Evolutionary conservation across 2,888 invertebrate species (phyloP), one percentile per base, ranked within the genome.

Genomic region (Zaprionus lineosus): DNA sequence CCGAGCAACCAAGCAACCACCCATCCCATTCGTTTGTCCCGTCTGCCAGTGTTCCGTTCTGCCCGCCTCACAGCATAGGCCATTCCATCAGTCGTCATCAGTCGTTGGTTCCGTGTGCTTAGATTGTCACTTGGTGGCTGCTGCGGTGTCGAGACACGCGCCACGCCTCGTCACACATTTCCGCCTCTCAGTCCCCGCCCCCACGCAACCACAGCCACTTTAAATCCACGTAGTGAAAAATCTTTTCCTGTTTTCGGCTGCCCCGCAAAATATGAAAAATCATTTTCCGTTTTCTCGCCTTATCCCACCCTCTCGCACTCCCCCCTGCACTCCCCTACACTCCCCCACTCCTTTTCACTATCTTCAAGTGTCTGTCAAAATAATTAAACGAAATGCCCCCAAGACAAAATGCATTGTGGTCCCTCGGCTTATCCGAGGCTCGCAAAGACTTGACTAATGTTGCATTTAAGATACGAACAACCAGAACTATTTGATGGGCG

Each of bases 331-430:
- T 21, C 21, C 18, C 33, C 36, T 14, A 29, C 24, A 12, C 4
- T 34, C 55, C 9, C 31, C 12, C 11, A 36, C 46, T 40, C 21
- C 26, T 44, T 14, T 5, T 12, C 52, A 40, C 44, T 68, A 59
- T 76, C 71, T 71, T 68, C 62, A 62, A 83, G 82, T 84, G 69
- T 47, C 82, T 82, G 85, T 82, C 82, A 82, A 79, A 82, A 83
- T 83, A 82, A 84, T 84, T 84, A 82, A 84, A 82, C 63, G 64
- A 59, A 83, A 74, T 79, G 79, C 65, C 66, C 73, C 39, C 73
- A 62, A 73, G 70, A 78, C 79, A 72, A 75, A 72, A 65, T 77
- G 74, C 77, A 74, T 24, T 2, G 67, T 66, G 19, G 19, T 46
- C 40, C 28, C 40, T 16, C n/a, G 26, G 41, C 73, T 60, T 79